A percentile compares a stretch with the other conserved stretches of the same genome.
These are phyloP conservation scores for Gephyroberyx darwinii DNA, from an alignment of 2,797 vertebrate genomes.

Conservation along the genomic window DNA sequence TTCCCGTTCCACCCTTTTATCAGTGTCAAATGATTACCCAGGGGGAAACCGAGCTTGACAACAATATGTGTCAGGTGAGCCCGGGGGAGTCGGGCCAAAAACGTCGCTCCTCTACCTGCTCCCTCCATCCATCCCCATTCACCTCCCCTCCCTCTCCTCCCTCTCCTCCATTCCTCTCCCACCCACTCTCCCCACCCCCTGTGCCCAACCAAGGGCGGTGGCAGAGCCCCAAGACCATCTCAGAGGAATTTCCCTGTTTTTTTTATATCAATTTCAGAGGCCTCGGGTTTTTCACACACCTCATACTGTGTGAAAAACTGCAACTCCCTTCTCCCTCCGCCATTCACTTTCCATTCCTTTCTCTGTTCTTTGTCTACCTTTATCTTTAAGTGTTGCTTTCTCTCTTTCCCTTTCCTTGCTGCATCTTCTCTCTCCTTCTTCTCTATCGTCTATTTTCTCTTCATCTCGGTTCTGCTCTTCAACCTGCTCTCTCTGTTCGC, in stretches of 20 bases:
- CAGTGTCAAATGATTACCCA: slow-evolving; percentile 77
- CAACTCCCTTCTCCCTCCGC: slow-evolving; percentile 25
- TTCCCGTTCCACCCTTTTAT: slow-evolving; percentile 65
- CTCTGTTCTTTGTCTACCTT: slow-evolving; percentile 3
- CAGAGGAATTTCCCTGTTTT: slow-evolving; percentile 73
- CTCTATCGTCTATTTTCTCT: not conserved
- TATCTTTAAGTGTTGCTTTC: slow-evolving; percentile 14
- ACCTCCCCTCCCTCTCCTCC: not conserved
- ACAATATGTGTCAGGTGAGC: slow-evolving; percentile 65
- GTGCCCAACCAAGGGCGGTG: slow-evolving; percentile 57
- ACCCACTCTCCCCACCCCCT: slow-evolving; percentile 40
- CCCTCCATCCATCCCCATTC: slow-evolving; percentile 8
- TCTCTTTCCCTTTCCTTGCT: slow-evolving; percentile 13
- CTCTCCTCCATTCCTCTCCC: slow-evolving; percentile 35
- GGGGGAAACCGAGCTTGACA: slow-evolving; percentile 61
- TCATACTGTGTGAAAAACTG: slow-evolving; percentile 39
- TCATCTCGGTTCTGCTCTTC: not conserved
- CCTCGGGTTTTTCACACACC: slow-evolving; percentile 53
- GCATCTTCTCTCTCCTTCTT: not conserved
- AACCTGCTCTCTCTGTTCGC: not conserved
- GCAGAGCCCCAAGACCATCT: slow-evolving; percentile 55
- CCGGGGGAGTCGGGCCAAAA: slow-evolving; percentile 48
- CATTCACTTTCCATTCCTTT: slow-evolving; percentile 30
- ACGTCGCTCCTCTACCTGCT: slow-evolving; percentile 53
- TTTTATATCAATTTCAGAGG: slow-evolving; percentile 72